Evolutionary conservation across 2,797 vertebrate genomes (phyloP).

Genomic region (Chrosomus eos): DNA sequence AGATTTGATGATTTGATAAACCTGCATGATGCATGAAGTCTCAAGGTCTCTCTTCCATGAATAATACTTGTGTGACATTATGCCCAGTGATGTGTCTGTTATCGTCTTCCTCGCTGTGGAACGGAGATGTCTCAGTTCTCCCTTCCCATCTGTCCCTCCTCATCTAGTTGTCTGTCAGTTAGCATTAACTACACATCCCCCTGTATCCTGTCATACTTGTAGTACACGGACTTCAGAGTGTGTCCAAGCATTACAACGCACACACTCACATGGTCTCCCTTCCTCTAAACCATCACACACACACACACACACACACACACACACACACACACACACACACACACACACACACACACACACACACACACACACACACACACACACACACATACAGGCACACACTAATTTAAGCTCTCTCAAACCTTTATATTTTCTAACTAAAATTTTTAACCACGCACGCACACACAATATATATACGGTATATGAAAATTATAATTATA

Average conservation of each 20-base stretch:
- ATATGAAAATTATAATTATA: no score
- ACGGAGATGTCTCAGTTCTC: constrained; percentile 9
- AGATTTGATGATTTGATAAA: neutral
- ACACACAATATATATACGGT: no score
- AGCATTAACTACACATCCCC: constrained; percentile 43
- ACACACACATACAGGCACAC: neutral
- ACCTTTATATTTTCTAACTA: no score
- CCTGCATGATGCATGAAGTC: neutral
- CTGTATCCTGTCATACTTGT: constrained; percentile 12
- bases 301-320: no score
- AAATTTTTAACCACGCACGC: no score
- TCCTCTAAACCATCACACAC: neutral
- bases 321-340: neutral
- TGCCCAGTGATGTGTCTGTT: constrained; percentile 7
- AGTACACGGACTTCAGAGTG: neutral
- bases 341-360: neutral
- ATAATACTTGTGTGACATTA: neutral
- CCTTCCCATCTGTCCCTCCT: constrained; percentile 21
- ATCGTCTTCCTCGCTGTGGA: neutral
- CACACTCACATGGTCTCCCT: neutral
- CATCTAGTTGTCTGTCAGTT: constrained; percentile 34
- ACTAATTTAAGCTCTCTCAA: neutral
- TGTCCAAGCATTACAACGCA: neutral
- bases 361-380: no score
- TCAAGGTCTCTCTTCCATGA: neutral